Evolutionary conservation across 2,888 invertebrate genomes (phyloP), one percentile per base, ranked within the genome.

Genomic region (Bugulina stolonifera): DNA sequence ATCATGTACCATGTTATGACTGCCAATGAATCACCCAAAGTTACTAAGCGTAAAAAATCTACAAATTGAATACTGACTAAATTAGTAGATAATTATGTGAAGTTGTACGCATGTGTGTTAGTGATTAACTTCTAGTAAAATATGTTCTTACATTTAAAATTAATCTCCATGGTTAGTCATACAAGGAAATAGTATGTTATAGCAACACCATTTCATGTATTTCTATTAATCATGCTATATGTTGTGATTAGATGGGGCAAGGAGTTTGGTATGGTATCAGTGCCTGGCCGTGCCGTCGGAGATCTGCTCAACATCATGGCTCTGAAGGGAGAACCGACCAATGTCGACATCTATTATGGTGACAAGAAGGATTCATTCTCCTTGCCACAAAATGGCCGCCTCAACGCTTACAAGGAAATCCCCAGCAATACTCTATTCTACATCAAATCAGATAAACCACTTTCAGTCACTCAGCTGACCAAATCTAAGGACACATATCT

Each of bases 401-500:
- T 64, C 64, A 25, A 64, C 64, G 27, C 10, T 25, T 27, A 64
- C 34, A 27, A 25, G 10, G 64, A 64, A 32, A 27, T 64, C 5
- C 64, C 64, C 32, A 64, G 64, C 32, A 32, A 64, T 32, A 64
- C 32, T 27, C 22, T 22, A 32, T 23, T 64, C 64, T 64, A 25
- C 64, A 64, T 64, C 64, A 64, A 64, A 64, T 64, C 64, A 14
- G 64, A 64, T 32, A 27, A 64, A 27, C 64, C 64, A 5, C 5
- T 64, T 3, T 64, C 64, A 14, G 64, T 64, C 32, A 64, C 64
- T 14, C 64, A 64, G 64, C n/a, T 64, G 29, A 64, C 64, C 32
- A 64, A 64, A n/a, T 64, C 64, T 64, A 64, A 64, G 64, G 64
- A 64, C 32, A 64, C 64, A 2, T 64, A 64, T 32, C 34, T 64